Conservation (phyloP, 2,797 vertebrate genomes). For the Gymnopithys bicolor region DNA sequence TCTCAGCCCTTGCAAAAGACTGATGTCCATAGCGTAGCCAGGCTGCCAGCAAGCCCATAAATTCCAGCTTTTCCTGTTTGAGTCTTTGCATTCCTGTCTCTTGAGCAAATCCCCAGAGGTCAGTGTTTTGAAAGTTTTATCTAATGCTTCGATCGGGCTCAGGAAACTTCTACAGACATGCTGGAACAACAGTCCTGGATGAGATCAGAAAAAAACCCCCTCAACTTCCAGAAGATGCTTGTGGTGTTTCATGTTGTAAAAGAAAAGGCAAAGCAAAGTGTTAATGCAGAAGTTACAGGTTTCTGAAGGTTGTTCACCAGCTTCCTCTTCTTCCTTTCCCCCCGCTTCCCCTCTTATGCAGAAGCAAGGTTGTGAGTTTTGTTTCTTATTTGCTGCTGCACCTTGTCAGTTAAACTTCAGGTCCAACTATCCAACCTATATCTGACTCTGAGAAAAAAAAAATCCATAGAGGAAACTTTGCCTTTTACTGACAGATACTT, state of each 20-base stretch:
- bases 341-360: neutral
- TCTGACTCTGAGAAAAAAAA: neutral
- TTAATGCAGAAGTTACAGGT: neutral
- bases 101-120: constrained; percentile 11
- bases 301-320: neutral
- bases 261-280: neutral
- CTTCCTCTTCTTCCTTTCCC: neutral
- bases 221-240: constrained; percentile 5
- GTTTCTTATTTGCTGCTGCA: neutral
- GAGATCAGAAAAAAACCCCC: neutral
- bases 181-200: constrained; percentile 4
- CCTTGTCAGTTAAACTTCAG: neutral
- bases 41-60: neutral
- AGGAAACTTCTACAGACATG: neutral
- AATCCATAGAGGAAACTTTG: neutral
- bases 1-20: neutral
- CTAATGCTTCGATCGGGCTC: neutral
- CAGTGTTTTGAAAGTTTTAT: constrained; percentile 16
- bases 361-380: neutral
- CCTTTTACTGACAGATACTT: neutral
- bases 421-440: neutral
- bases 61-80: constrained; percentile 17
- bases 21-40: neutral
- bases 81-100: neutral
- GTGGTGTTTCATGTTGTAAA: neutral